Percentiles rank a stretch among this genome's conserved stretches.
phyloP scores from a whole-genome alignment of 2,113 vertebrate genomes.

The Limnothrissa miodon region DNA sequence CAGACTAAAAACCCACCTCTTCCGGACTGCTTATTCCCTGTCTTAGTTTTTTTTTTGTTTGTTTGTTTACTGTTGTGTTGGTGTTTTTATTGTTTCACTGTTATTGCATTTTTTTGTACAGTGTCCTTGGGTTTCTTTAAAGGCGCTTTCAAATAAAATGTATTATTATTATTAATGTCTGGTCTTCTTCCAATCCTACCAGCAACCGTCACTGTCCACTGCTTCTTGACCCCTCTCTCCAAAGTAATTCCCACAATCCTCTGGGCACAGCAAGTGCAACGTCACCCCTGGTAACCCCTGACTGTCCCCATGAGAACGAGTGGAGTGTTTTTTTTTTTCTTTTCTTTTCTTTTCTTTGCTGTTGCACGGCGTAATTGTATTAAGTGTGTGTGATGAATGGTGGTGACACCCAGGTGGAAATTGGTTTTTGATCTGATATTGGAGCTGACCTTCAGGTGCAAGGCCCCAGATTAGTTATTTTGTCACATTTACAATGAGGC shows the following conservation, averaged over 20 bases:
- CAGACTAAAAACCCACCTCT: too few species aligned
- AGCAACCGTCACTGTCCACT: constrained; percentile 33
- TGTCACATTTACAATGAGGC: constrained; percentile 56
- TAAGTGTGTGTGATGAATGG: constrained; percentile 81
- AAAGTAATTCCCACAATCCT: constrained; percentile 20
- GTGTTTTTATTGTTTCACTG: too few species aligned
- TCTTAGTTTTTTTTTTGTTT: too few species aligned
- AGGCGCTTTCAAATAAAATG: too few species aligned
- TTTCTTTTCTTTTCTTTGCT: constrained; percentile 16
- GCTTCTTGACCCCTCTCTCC: constrained; percentile 49
- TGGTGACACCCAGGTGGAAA: constrained; percentile 79
- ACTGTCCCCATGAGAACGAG: constrained; percentile 1
- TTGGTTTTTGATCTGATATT: constrained; percentile 81
- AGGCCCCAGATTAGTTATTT: constrained; percentile 71
- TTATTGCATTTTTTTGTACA: too few species aligned
- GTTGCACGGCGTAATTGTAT: constrained; percentile 73
- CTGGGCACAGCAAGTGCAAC: background rate
- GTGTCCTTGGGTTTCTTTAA: too few species aligned
- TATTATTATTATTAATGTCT: too few species aligned
- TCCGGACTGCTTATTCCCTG: too few species aligned
- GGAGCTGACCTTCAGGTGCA: constrained; percentile 82
- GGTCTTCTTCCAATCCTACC: background rate
- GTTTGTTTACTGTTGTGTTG: too few species aligned
- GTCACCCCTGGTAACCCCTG: constrained; percentile 21
- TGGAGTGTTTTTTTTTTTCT: background rate